These are phyloP conservation scores for Ctenosaura bakeri DNA, from an alignment of 2,797 vertebrate genomes.

Conservation along the genomic window DNA sequence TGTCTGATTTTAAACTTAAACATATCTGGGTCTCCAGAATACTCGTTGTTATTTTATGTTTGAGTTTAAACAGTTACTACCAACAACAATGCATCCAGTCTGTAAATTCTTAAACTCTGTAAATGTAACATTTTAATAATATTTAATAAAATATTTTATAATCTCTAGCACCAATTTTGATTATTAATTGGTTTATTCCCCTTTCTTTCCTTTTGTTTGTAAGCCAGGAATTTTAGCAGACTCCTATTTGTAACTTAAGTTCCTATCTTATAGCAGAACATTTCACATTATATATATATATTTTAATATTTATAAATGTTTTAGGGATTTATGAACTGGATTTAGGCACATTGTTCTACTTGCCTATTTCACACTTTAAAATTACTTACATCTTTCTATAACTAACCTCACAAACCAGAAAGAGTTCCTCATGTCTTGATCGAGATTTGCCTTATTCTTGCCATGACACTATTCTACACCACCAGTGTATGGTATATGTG, in stretches of 20 bases:
- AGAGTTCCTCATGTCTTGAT: background rate
- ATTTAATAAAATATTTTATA: background rate
- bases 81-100: background rate
- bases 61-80: background rate
- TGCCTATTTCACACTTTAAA: background rate
- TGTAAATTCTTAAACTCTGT: background rate
- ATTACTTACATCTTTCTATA: background rate
- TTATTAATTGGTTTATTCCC: background rate
- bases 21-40: background rate
- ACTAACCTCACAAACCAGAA: slow-evolving; percentile 10
- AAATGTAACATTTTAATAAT: background rate
- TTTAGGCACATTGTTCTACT: too few species aligned
- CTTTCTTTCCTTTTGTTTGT: background rate
- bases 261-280: too few species aligned
- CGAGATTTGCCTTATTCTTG: background rate
- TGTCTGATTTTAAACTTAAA: slow-evolving; percentile 39
- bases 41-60: slow-evolving; percentile 24
- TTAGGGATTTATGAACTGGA: too few species aligned
- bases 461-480: slow-evolving; percentile 6
- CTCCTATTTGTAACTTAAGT: too few species aligned
- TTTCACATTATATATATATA: too few species aligned
- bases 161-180: background rate
- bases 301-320: too few species aligned
- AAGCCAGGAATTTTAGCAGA: background rate
- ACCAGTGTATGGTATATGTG: slow-evolving; percentile 9